Evolutionary conservation across 2,888 invertebrate species (phyloP), one percentile per base, ranked within the genome.

Genomic region (Torymus tubicola): DNA sequence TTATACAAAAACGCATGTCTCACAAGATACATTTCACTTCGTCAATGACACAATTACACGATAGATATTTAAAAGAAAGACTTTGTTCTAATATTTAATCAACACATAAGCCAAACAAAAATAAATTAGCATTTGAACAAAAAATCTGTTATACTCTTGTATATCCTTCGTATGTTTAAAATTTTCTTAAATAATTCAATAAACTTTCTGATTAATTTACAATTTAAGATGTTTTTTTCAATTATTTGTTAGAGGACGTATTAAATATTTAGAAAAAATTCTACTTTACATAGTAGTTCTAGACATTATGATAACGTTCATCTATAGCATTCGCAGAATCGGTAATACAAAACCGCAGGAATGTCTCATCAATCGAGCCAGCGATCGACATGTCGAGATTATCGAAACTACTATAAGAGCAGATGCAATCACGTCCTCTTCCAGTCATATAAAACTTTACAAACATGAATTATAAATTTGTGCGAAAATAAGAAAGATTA

Each of bases 401-500:
- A 64, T 24, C 16, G 13, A 61, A 76, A 58, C 68, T 67, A 18
- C 21, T 42, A 67, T 42, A 67, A 21, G 14, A 57, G 2, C 2
- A 50, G 14, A 16, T 79, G 52, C 16, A 24, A 53, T 76, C 57
- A 68, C 13, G n/a, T 63, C 4, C 24, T 2, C 21, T 67, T 61
- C 52, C 42, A 13, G 11, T 55, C 18, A n/a, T 63, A 53, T 60
- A 64, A 75, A 68, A 57, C 16, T 55, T 82, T 14, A 61, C 18
- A 61, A 73, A 63, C n/a, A 67, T 58, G 13, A 61, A 60, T 83
- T 70, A 64, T 58, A 81, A 64, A 24, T 83, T 84, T 85, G 83
- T 84, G 84, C 83, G 70, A 67, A 80, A 77, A 79, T 80, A 83
- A 72, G 65, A 79, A 83, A 72, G 78, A 60, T 78, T 16, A 83